These are phyloP conservation scores for Operophtera brumata DNA, from an alignment of 2,888 invertebrate genomes.

Conservation along the genomic window DNA sequence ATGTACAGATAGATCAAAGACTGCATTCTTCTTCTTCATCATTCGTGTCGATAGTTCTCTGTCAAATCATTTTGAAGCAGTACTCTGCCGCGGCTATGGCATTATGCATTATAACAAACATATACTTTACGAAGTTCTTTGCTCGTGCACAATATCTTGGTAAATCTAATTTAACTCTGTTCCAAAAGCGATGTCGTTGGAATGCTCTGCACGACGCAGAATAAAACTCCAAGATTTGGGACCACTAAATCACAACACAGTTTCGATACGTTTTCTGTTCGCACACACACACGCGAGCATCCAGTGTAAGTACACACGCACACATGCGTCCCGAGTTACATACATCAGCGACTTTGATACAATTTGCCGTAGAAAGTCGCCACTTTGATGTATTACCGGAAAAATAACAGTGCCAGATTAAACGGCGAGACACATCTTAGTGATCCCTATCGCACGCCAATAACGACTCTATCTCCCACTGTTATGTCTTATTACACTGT, in stretches of 20 bases:
- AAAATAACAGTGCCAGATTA: conserved; percentile 68
- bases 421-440: conserved; percentile 49
- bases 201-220: conserved; percentile 17
- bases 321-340: conserved; percentile 35
- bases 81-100: too few species aligned
- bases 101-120: too few species aligned
- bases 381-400: conserved; percentile 71
- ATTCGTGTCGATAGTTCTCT: too few species aligned
- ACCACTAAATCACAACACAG: conserved; percentile 24
- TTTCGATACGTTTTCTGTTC: conserved; percentile 18
- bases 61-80: too few species aligned
- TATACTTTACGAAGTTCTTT: too few species aligned
- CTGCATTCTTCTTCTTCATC: too few species aligned
- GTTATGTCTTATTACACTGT: conserved; percentile 29
- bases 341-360: conserved; percentile 69
- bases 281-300: conserved; percentile 9
- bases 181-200: conserved; percentile 15
- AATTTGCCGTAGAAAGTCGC: conserved; percentile 67
- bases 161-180: conserved; percentile 11
- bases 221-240: conserved; percentile 19
- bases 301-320: conserved; percentile 3
- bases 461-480: conserved; percentile 23
- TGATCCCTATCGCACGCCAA: conserved; percentile 20
- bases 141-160: background rate
- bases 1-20: too few species aligned